Evolutionary conservation across 1,140 invertebrate genomes (phyloP).

Genomic region (Drosophila oshimai): DNA sequence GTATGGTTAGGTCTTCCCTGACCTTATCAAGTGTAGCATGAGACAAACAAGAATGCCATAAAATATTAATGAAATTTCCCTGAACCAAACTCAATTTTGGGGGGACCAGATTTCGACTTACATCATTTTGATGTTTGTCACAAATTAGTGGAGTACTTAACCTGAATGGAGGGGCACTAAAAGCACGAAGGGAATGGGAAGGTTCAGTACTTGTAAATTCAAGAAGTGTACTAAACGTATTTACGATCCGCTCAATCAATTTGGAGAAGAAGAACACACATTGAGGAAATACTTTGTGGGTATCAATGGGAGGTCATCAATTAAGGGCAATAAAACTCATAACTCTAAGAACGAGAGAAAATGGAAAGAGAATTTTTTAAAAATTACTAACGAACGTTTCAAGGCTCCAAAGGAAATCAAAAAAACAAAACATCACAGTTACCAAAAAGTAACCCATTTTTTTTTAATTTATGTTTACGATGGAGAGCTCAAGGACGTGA

Average conservation of each 20-base stretch:
- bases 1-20: constrained; percentile 11
- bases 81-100: background rate
- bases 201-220: constrained; percentile 14
- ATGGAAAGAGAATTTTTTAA: background rate
- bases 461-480: constrained; percentile 21
- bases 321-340: constrained; percentile 26
- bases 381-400: background rate
- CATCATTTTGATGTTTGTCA: constrained; percentile 16
- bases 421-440: constrained; percentile 57
- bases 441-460: constrained; percentile 61
- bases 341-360: background rate
- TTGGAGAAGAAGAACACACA: background rate
- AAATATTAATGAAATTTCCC: constrained; percentile 18
- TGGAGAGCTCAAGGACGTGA: background rate
- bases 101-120: background rate
- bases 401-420: constrained; percentile 10
- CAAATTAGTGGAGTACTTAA: constrained; percentile 31
- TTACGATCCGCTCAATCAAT: constrained; percentile 32
- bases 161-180: background rate
- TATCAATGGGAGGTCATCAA: constrained; percentile 16
- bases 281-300: constrained; percentile 26
- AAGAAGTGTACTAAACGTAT: constrained; percentile 15
- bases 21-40: constrained; percentile 13
- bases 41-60: constrained; percentile 14
- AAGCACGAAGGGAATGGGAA: background rate